A percentile compares a stretch with the other conserved stretches of the same genome.
Conservation (phyloP, 2,888 invertebrate genomes). For the Pristionchus mayeri region DNA sequence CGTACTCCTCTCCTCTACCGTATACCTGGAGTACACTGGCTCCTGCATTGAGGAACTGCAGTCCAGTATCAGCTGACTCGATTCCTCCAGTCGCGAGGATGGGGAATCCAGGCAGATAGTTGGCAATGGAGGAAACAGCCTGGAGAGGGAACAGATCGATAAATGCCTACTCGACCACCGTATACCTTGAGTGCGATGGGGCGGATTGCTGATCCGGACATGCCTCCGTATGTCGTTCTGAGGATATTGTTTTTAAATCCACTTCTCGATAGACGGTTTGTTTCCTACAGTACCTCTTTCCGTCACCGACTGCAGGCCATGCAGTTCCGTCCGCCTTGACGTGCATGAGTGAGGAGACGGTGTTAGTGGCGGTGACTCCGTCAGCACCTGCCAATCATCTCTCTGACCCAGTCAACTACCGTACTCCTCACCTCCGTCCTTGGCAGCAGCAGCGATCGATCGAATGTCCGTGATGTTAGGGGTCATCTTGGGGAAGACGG, state of each 20-base stretch:
- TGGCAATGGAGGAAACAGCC: slow-evolving; percentile 91
- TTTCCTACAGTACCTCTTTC: slow-evolving; percentile 79
- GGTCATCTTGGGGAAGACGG: slow-evolving; percentile 96
- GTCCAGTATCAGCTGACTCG: slow-evolving; percentile 93
- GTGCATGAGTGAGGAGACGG: slow-evolving; percentile 94
- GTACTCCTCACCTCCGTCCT: slow-evolving; percentile 79
- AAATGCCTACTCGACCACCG: neutral
- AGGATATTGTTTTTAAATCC: neutral
- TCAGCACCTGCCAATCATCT: slow-evolving; percentile 84
- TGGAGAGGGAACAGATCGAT: slow-evolving; percentile 75
- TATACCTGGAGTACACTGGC: slow-evolving; percentile 90
- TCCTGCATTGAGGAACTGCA: slow-evolving; percentile 95
- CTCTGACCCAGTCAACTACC: slow-evolving; percentile 19
- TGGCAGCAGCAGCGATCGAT: slow-evolving; percentile 89
- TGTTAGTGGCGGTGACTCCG: slow-evolving; percentile 97
- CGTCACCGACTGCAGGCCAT: slow-evolving; percentile 91
- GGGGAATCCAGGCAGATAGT: slow-evolving; percentile 88
- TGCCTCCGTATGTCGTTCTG: slow-evolving; percentile 79
- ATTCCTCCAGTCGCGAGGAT: slow-evolving; percentile 97
- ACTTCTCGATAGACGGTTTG: neutral
- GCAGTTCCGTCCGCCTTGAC: slow-evolving; percentile 86
- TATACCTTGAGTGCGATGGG: slow-evolving; percentile 86
- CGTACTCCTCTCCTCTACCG: neutral
- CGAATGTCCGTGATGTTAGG: slow-evolving; percentile 97
- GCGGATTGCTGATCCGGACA: slow-evolving; percentile 84